These are phyloP conservation scores for Helicolenus hilgendorfi DNA, from an alignment of 2,797 vertebrate species.

Conservation along the genomic window DNA sequence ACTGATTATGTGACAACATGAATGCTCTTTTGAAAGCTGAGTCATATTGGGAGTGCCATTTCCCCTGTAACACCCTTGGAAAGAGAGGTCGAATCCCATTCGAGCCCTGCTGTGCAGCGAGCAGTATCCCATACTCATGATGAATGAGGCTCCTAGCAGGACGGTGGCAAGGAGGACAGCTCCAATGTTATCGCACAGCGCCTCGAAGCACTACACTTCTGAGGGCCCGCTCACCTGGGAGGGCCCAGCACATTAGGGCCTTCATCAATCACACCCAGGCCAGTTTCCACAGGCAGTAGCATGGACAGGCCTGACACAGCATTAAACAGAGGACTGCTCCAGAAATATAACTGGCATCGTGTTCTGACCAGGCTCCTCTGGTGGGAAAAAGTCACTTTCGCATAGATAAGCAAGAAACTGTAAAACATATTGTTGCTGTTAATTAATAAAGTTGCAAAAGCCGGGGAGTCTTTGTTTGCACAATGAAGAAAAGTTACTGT, in stretches of 20 bases:
- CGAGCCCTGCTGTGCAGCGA: slow-evolving; percentile 43
- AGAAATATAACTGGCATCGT: slow-evolving; percentile 24
- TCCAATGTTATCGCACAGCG: slow-evolving; percentile 83
- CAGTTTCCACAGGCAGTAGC: slow-evolving; percentile 52
- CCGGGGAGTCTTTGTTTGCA: not conserved
- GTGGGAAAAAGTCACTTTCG: not conserved
- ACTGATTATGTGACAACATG: not conserved
- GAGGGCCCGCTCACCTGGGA: slow-evolving; percentile 73
- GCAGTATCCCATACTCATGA: slow-evolving; percentile 70
- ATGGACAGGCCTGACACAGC: slow-evolving; percentile 59
- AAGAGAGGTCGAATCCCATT: slow-evolving; percentile 33
- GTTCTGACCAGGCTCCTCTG: slow-evolving; percentile 10
- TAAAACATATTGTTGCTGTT: not conserved
- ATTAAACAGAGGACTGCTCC: slow-evolving; percentile 47
- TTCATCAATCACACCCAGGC: slow-evolving; percentile 80
- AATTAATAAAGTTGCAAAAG: not conserved
- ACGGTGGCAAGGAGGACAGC: slow-evolving; percentile 80
- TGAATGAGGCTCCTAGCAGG: slow-evolving; percentile 81
- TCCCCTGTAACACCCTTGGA: slow-evolving; percentile 34
- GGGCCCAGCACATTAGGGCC: slow-evolving; percentile 51
- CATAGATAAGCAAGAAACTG: not conserved
- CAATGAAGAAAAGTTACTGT: slow-evolving; percentile 14
- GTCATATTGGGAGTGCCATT: slow-evolving; percentile 39
- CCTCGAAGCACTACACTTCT: slow-evolving; percentile 69
- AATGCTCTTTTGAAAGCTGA: slow-evolving; percentile 39